These are phyloP conservation scores for Cerastis rubricosa DNA, from an alignment of 2,888 invertebrate genomes.

Conservation along the genomic window DNA sequence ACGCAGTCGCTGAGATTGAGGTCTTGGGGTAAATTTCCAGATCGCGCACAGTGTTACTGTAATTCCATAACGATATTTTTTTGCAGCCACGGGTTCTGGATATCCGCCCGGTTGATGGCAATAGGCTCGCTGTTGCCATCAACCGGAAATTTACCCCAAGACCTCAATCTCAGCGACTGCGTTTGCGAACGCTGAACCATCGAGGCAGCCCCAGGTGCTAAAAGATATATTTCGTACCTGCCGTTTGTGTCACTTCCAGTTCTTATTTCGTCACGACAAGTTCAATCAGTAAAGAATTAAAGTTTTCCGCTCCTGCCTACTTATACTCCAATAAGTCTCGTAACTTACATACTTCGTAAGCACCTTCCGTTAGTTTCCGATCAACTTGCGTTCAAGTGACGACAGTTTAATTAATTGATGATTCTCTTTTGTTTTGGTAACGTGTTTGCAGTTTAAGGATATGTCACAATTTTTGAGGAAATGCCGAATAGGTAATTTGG, in stretches of 20 bases:
- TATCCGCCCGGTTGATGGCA: too few relatives aligned
- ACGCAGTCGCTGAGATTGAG: too few relatives aligned
- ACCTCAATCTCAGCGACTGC: too few relatives aligned
- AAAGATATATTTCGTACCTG: background rate
- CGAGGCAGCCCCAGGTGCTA: background rate
- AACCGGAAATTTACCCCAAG: too few relatives aligned
- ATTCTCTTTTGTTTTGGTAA: constrained; percentile 19
- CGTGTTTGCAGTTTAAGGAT: background rate
- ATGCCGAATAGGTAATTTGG: background rate
- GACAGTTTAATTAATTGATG: constrained; percentile 36
- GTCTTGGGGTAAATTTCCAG: too few relatives aligned
- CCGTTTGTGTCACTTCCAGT: constrained; percentile 51
- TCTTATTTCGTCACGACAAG: background rate
- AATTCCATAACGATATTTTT: too few relatives aligned
- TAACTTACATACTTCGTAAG: constrained; percentile 49
- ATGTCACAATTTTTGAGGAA: background rate
- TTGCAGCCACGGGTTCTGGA: too few relatives aligned
- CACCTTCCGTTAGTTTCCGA: constrained; percentile 34
- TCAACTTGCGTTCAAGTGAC: constrained; percentile 40
- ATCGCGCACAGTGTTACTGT: too few relatives aligned
- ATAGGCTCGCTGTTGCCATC: too few relatives aligned
- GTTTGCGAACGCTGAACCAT: too few relatives aligned
- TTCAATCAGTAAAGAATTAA: constrained; percentile 66
- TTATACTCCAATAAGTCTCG: constrained; percentile 52
- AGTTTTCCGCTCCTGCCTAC: constrained; percentile 51